Percentiles rank a stretch among this genome's conserved stretches.
phyloP scores from a whole-genome alignment of 2,888 invertebrate species.

The Dryococelus australis region DNA sequence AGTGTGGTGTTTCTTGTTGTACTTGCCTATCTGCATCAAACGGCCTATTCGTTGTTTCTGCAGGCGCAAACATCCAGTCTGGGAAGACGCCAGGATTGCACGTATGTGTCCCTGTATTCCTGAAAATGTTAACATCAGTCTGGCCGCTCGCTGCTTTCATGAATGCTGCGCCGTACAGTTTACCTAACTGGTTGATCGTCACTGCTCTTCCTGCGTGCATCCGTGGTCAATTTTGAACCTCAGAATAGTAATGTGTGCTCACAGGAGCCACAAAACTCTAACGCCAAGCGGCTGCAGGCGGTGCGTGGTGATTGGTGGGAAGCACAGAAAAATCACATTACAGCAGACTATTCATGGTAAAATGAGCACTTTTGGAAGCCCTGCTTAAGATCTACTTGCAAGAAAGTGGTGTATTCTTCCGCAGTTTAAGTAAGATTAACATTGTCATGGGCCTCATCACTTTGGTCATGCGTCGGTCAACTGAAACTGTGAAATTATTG shows the following conservation, averaged over 20 bases:
- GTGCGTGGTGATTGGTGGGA: slow-evolving; percentile 51
- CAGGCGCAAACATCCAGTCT: slow-evolving; percentile 18
- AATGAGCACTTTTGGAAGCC: too few species aligned
- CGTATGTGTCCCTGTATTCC: slow-evolving; percentile 46
- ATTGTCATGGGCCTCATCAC: too few species aligned
- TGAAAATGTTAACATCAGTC: slow-evolving; percentile 44
- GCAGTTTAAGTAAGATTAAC: too few species aligned
- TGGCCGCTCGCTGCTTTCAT: slow-evolving; percentile 44
- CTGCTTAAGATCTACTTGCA: too few species aligned
- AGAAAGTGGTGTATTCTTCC: too few species aligned
- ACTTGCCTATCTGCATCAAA: neutral
- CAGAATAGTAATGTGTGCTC: slow-evolving; percentile 47
- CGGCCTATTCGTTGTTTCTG: slow-evolving; percentile 13
- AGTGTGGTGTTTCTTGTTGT: neutral
- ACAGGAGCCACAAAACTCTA: slow-evolving; percentile 47
- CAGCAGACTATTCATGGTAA: too few species aligned
- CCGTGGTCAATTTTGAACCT: slow-evolving; percentile 44
- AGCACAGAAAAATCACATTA: slow-evolving; percentile 49
- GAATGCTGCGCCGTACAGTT: slow-evolving; percentile 45
- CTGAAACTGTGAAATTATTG: too few species aligned
- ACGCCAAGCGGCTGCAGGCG: slow-evolving; percentile 49
- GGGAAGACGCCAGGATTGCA: slow-evolving; percentile 37
- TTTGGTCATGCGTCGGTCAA: too few species aligned
- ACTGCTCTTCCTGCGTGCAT: slow-evolving; percentile 40
- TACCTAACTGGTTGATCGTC: slow-evolving; percentile 43